phyloP scores from a whole-genome alignment of 2,888 invertebrate species.

The Pyrgus malvae region DNA sequence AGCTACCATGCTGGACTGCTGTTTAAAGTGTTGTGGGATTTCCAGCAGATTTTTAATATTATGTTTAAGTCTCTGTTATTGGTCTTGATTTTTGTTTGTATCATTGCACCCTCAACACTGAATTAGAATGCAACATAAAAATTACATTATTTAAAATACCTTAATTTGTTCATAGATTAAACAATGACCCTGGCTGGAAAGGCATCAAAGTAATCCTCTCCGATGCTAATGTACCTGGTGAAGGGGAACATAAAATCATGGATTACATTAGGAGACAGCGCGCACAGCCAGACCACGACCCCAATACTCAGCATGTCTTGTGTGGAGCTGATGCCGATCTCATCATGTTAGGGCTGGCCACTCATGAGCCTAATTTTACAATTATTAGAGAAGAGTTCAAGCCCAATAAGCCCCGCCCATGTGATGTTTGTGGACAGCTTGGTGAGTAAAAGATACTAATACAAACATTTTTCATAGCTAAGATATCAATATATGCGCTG shows the following conservation, averaged over 20 bases:
- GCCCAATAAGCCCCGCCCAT: slow-evolving; percentile 97
- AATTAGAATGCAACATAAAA: too few relatives aligned
- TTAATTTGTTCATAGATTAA: too few relatives aligned
- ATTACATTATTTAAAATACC: too few relatives aligned
- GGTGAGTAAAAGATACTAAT: slow-evolving; percentile 61
- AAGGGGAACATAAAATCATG: slow-evolving; percentile 99
- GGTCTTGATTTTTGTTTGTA: too few relatives aligned
- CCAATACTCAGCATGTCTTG: slow-evolving; percentile 98
- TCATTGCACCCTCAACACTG: too few relatives aligned
- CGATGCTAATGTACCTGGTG: slow-evolving; percentile 98
- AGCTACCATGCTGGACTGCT: too few relatives aligned
- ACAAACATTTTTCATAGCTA: neutral
- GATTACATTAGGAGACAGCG: slow-evolving; percentile 98
- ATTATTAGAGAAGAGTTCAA: slow-evolving; percentile 99
- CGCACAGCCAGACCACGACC: slow-evolving; percentile 96
- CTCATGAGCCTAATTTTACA: slow-evolving; percentile 99
- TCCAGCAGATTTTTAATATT: too few relatives aligned
- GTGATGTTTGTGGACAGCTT: slow-evolving; percentile 95
- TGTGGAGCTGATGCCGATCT: slow-evolving; percentile 99
- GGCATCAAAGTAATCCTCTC: slow-evolving; percentile 97
- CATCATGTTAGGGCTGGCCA: slow-evolving; percentile 98
- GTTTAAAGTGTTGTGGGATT: too few relatives aligned
- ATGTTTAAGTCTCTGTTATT: too few relatives aligned
- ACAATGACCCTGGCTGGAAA: slow-evolving; percentile 97
- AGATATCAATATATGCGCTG: too few relatives aligned